Conservation (phyloP, 2,113 vertebrate species). For the Ginglymostoma cirratum region DNA sequence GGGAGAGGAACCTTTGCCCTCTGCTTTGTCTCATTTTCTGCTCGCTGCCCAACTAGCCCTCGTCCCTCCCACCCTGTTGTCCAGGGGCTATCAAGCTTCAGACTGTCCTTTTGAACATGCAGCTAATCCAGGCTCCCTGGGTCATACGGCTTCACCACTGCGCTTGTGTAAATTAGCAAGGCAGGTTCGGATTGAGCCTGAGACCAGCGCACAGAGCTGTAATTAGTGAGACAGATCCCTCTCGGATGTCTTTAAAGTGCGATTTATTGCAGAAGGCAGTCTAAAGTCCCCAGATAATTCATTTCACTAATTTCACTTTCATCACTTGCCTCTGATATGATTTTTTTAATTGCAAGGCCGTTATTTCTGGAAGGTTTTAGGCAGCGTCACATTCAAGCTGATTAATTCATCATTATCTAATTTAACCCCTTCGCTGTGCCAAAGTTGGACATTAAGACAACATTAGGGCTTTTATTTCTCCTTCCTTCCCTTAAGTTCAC, state of each 20-base stretch:
- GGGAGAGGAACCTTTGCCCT: background rate
- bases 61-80: too few relatives aligned
- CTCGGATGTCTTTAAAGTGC: background rate
- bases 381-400: background rate
- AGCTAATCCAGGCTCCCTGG: background rate
- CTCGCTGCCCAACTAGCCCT: too few relatives aligned
- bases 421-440: background rate
- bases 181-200: background rate
- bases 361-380: background rate
- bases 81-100: too few relatives aligned
- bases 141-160: too few relatives aligned
- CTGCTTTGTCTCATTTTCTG: too few relatives aligned
- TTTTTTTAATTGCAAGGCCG: constrained; percentile 7
- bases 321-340: background rate
- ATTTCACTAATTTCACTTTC: background rate
- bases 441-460: too few relatives aligned
- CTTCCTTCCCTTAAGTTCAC: background rate
- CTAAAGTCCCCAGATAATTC: constrained; percentile 3
- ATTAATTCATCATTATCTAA: background rate
- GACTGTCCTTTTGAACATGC: background rate
- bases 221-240: background rate
- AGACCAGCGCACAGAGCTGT: background rate
- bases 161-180: background rate
- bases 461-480: background rate
- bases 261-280: constrained; percentile 24